Evolutionary conservation across 2,797 vertebrate genomes (phyloP).

Genomic region (Cryptoblepharus egeriae): DNA sequence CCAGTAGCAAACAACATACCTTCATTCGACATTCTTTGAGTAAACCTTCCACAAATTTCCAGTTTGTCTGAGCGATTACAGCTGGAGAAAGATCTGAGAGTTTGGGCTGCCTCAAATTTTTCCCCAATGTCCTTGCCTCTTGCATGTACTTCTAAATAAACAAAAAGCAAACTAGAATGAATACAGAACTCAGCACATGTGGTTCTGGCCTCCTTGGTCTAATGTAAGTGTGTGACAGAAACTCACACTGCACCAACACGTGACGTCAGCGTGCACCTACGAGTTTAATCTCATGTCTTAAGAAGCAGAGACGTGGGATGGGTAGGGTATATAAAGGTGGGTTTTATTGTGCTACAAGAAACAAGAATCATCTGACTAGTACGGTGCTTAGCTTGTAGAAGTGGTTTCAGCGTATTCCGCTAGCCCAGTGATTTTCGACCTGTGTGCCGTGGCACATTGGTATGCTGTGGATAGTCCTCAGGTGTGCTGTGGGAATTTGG

Average conservation of each 20-base stretch:
- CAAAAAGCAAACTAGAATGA: slow-evolving; percentile 57
- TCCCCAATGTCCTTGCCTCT: slow-evolving; percentile 88
- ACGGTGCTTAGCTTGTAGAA: slow-evolving; percentile 26
- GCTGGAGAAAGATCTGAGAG: slow-evolving; percentile 92
- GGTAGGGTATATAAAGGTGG: neutral
- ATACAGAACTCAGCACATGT: slow-evolving; percentile 28
- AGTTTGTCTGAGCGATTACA: slow-evolving; percentile 91
- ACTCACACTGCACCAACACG: slow-evolving; percentile 37
- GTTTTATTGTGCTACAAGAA: neutral
- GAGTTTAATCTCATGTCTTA: slow-evolving; percentile 33
- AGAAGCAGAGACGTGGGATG: slow-evolving; percentile 16
- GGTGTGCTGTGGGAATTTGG: too few species aligned
- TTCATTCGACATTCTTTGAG: slow-evolving; percentile 97
- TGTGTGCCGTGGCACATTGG: too few species aligned
- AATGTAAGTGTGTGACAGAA: slow-evolving; percentile 45
- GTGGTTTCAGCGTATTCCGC: too few species aligned
- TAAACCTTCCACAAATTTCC: slow-evolving; percentile 94
- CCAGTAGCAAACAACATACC: slow-evolving; percentile 73
- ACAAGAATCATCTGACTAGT: neutral
- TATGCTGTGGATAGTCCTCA: too few species aligned
- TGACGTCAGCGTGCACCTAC: slow-evolving; percentile 30
- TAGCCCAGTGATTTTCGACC: too few species aligned
- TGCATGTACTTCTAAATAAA: slow-evolving; percentile 83
- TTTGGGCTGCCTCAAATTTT: slow-evolving; percentile 90
- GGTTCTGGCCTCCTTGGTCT: slow-evolving; percentile 38